These are phyloP conservation scores for Mimumesa dahlbomi DNA, from an alignment of 2,888 invertebrate genomes.

Conservation along the genomic window DNA sequence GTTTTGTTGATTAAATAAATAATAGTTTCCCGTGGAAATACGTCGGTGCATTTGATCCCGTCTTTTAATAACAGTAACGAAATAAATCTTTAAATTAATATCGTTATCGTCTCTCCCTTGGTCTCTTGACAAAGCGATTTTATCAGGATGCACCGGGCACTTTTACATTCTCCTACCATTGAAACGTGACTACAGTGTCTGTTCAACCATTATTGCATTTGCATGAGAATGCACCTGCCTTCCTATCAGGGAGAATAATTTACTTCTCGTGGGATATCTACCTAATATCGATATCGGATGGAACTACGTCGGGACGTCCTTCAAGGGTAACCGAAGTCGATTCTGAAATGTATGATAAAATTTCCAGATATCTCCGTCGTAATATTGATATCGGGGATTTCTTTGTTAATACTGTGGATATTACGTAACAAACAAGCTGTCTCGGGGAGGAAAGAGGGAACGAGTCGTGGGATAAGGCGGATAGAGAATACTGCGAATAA, in stretches of 20 bases:
- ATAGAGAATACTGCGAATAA: too few relatives aligned
- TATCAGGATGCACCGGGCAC: background rate
- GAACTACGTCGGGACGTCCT: constrained; percentile 12
- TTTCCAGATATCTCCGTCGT: background rate
- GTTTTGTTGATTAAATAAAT: too few relatives aligned
- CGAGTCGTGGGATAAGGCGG: too few relatives aligned
- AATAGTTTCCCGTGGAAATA: too few relatives aligned
- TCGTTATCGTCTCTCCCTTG: background rate
- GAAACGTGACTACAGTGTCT: constrained; percentile 15
- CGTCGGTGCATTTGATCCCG: too few relatives aligned
- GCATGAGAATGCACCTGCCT: constrained; percentile 40
- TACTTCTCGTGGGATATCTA: constrained; percentile 31
- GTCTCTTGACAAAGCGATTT: background rate
- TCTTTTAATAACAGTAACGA: too few relatives aligned
- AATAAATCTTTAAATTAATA: background rate
- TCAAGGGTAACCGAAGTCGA: constrained; percentile 14
- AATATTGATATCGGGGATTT: too few relatives aligned
- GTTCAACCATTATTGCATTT: constrained; percentile 46
- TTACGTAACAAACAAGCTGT: too few relatives aligned
- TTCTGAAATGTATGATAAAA: background rate
- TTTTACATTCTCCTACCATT: constrained; percentile 22
- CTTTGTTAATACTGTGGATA: too few relatives aligned
- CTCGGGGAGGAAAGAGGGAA: too few relatives aligned
- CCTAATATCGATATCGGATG: constrained; percentile 18
- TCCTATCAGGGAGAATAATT: constrained; percentile 43